Conservation (phyloP, 1,140 invertebrate genomes). For the Trinorchestia longiramus region DNA sequence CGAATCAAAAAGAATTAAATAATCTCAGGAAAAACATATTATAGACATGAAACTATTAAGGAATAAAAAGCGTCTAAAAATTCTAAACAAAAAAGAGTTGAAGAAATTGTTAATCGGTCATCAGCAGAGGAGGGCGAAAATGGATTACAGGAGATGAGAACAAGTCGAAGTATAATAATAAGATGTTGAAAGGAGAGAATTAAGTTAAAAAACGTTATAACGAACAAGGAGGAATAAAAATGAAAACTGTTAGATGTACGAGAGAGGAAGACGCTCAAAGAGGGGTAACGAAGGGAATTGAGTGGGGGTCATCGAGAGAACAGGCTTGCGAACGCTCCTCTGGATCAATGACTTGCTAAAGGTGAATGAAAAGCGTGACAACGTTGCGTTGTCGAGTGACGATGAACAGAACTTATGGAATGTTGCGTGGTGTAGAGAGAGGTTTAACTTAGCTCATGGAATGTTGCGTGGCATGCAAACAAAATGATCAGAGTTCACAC, state of each 20-base stretch:
- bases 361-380: background rate
- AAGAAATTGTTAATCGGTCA: background rate
- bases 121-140: background rate
- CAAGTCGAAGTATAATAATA: too few relatives aligned
- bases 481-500: too few relatives aligned
- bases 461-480: too few relatives aligned
- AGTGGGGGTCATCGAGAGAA: background rate
- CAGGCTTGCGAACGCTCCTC: background rate
- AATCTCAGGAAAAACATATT: background rate
- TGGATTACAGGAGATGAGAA: too few relatives aligned
- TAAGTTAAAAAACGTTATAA: background rate
- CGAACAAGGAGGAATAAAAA: background rate
- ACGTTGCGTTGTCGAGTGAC: background rate
- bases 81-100: background rate
- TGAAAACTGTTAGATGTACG: too few relatives aligned
- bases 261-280: background rate
- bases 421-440: background rate
- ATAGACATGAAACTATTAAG: background rate
- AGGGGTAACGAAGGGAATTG: background rate
- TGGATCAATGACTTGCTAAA: conserved; percentile 21
- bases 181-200: background rate
- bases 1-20: background rate
- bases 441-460: background rate
- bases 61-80: background rate
- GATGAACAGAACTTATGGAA: background rate